Base-by-base conservation (phyloP, 2,888 invertebrate genomes). In the Tipula confusa region DNA sequence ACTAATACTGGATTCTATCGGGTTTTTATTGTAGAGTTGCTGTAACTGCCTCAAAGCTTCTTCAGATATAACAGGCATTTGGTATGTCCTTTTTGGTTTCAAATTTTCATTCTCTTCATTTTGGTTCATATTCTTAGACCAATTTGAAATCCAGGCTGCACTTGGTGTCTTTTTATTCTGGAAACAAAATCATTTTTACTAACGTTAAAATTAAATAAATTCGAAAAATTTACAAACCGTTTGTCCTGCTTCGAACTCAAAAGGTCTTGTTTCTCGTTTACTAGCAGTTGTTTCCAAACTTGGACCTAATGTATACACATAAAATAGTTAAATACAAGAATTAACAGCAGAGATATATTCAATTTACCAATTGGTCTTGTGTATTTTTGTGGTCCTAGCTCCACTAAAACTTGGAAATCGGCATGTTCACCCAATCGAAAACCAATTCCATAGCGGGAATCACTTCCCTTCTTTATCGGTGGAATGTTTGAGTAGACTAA, bases 401-500 rank as follows among this genome's bases (percentile, higher is more conserved):
- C 96, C 0, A 94, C 87, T 85, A 95, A 87, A 1, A 95, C 91
- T 87, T 96, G 96, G 87, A 95, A 93, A 88, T 96, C 96, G 0
- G 95, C 95, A 88, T 95, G 94, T 87, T 95, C 93, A 0, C 96
- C 96, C 79, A 96, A 91, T 0, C 95, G 92, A 87, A 95, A 96
- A 0, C 96, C 96, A 86, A 95, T 93, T 0, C 96, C 96, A 11
- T 95, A 87, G 28, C 95, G 91, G 0, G 95, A 95, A 87, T 96
- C 96, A 3, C 95, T 95, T 43, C 96, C 96, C 93, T 96, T 96
- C 87, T 95, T 95, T 9, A 96, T 93, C 0, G 95, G 95, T 3
- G 96, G 96, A 85, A 96, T 95, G 86, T 95, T 96, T 7, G 95
- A 95, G 88, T 95, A 96, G 0, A 95, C 93, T 2, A 96, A 91